Percentiles rank a stretch among this genome's conserved stretches.
These are phyloP conservation scores for Phoeniculus purpureus DNA, from an alignment of 2,797 vertebrate genomes.

Conservation along the genomic window DNA sequence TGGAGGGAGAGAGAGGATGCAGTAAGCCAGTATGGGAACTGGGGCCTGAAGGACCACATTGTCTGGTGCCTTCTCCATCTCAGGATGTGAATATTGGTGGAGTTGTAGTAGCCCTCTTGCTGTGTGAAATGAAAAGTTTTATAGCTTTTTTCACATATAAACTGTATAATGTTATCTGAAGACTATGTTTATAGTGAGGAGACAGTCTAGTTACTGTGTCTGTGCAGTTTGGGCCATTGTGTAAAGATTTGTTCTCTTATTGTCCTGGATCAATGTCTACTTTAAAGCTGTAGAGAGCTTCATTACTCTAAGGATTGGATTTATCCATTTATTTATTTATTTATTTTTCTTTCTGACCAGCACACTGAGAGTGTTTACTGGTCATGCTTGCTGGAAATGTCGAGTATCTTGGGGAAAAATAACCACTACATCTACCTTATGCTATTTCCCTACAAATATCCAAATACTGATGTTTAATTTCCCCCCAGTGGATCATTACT, in stretches of 20 bases:
- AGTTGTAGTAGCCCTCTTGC: not conserved
- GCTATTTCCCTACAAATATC: not conserved
- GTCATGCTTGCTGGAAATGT: not conserved
- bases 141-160: not conserved
- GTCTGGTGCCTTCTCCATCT: not conserved
- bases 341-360: not conserved
- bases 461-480: not conserved
- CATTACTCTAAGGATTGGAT: not conserved
- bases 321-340: not conserved
- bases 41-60: not conserved
- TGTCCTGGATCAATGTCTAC: not conserved
- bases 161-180: not conserved
- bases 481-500: not conserved
- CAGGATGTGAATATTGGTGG: rapidly evolving
- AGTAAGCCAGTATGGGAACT: rapidly evolving
- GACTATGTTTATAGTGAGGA: not conserved
- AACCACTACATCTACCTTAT: not conserved
- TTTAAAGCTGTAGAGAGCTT: not conserved
- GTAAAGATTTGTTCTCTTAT: not conserved
- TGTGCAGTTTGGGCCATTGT: not conserved
- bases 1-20: not conserved
- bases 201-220: not conserved
- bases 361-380: not conserved
- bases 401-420: not conserved
- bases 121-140: not conserved